Base-by-base conservation (phyloP, 2,797 vertebrate species). In the Sebastes itinus region DNA sequence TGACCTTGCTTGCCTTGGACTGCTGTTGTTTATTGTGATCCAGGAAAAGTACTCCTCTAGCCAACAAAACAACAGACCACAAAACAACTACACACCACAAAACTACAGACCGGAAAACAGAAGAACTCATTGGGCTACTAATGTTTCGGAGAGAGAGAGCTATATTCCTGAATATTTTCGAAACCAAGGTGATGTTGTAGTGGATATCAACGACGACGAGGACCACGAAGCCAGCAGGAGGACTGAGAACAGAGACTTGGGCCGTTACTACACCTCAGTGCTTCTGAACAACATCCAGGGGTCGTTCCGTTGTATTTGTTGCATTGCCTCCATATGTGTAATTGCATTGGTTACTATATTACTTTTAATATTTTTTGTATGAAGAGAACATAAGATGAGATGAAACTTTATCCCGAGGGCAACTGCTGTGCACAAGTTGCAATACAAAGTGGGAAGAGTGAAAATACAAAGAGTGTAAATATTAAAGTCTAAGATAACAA, bases 1-100 rank as follows among this genome's bases (percentile, higher is more conserved):
- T 8, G 4, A 78, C 0, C 81, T 92, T 2, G 90, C 90, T 55
- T 83, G 72, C 46, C 80, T 93, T 10, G 91, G 89, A 20, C 80
- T 94, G 75, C 62, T 94, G 23, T 7, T 92, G 70, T 90, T 80
- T 46, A 92, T 94, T 27, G 81, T 94, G 35, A 78, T 89, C 4
- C 32, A 87, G 3, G 79, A 90, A 38, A 92, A 72, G 28, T 3
- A 62, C 1, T 66, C 30, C 7, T 6, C 30, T 4, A 7, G 46
- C 23, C 38, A 46, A 4, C 38, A 7, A 16, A 42, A 11, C 38
- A 11, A 63, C 46, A n/a, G 2, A 13, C 54, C 78, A 72, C 63
- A 77, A 20, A 32, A 7, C 10, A 60, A 7, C 32, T 2, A 6
- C 23, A 58, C 12, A 58, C 12, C 65, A 49, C 18, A 5, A 4